Percentiles rank a stretch among this genome's conserved stretches.
These are phyloP conservation scores for Melolontha melolontha DNA, from an alignment of 2,888 invertebrate species.

Conservation along the genomic window DNA sequence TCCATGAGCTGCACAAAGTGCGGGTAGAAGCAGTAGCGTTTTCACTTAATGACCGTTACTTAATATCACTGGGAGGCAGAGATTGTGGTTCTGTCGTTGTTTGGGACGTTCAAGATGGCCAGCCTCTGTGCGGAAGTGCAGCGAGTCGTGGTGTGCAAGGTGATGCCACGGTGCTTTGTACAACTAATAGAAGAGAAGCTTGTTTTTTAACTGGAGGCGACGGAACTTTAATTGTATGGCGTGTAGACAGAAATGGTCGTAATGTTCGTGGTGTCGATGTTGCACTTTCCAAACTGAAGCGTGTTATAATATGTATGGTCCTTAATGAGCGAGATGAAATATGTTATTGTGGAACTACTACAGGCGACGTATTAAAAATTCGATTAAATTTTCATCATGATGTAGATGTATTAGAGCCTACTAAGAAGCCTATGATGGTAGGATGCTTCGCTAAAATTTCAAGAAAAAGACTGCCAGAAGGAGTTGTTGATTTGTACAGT, in stretches of 20 bases:
- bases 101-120: constrained; percentile 75
- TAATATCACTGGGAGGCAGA: constrained; percentile 85
- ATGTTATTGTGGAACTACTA: constrained; percentile 87
- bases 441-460: constrained; percentile 77
- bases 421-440: constrained; percentile 70
- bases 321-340: constrained; percentile 77
- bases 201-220: constrained; percentile 83
- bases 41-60: constrained; percentile 81
- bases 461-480: constrained; percentile 67
- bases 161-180: constrained; percentile 61
- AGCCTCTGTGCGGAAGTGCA: constrained; percentile 66
- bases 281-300: constrained; percentile 80
- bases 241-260: constrained; percentile 75
- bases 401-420: constrained; percentile 66
- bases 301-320: constrained; percentile 80
- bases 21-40: constrained; percentile 89
- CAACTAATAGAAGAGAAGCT: constrained; percentile 71
- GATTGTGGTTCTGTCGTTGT: constrained; percentile 91
- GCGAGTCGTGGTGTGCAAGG: constrained; percentile 61
- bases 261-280: constrained; percentile 81
- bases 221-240: constrained; percentile 75
- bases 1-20: constrained; percentile 89
- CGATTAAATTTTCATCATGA: constrained; percentile 74
- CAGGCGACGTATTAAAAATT: constrained; percentile 79
- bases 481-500: constrained; percentile 71